Base-by-base conservation (phyloP, 2,113 vertebrate species). In the Erythrolamprus reginae region DNA sequence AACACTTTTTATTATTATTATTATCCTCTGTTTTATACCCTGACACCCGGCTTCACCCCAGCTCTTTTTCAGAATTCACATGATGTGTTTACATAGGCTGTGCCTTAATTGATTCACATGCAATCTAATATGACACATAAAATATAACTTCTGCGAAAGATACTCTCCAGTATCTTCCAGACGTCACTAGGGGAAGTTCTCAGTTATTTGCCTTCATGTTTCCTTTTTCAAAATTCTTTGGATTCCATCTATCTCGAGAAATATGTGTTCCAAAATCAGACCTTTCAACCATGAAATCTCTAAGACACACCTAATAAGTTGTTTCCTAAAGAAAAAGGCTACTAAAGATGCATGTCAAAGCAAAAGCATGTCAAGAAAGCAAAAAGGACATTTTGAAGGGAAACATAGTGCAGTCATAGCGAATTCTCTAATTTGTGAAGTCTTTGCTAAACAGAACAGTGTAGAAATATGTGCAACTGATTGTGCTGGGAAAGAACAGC, bases 1-100 rank as follows among this genome's bases (percentile, higher is more conserved):
- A 97, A 98, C 98, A 98, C 98, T 98, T 98, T 99, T 99, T 99
- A n/a, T 99, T 99, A 4, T 26, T 9, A 23, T 23, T 99, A 99
- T 98, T 98, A 99, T 98, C 97, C 97, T 97, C 98, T 98, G 97
- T 97, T 99, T 98, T 98, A n/a, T n/a, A 97, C 97, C 97, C 97
- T 97, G 98, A 98, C 97, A 98, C 97, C 97, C 97, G 96, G 95
- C 97, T 98, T 98, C 97, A 98, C 98, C 97, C 97, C 97, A 89
- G 93, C 96, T 96, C 96, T 95, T 97, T 98, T 97, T 98, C 97
- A 98, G 96, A 97, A 96, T 96, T 92, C 52, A 88, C 95, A 95
- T 97, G 98, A 98, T 97, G 96, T 97, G 97, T 98, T 98, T 98
- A 97, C 97, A 97, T 96, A 97, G 97, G 94, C 96, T 96, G 55